Evolutionary conservation across 2,113 vertebrate species (phyloP), one percentile per base, ranked within the genome.

Genomic region (Dipodomys merriami): DNA sequence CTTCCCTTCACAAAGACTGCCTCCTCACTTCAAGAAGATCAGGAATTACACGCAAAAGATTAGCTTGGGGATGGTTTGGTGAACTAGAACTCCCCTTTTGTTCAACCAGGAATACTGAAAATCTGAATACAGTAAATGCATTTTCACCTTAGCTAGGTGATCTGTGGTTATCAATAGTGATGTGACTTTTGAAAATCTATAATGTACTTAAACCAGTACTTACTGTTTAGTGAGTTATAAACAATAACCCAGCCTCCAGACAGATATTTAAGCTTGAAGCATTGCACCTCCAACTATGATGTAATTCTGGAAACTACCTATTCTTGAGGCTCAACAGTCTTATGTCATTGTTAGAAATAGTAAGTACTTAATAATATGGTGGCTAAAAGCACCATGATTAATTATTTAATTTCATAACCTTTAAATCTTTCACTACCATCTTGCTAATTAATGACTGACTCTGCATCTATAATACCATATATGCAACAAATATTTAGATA

Each of bases 21-120:
- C 65, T 95, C 64, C 15, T 49, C 49, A 79, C 1, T 94, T 93
- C 69, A 85, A 78, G 69, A 92, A 79, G 53, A 90, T 92, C 65
- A 90, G 7, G 7, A 91, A 86, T 89, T 83, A 73, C 22, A 68
- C 71, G 6, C 20, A 76, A 22, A 67, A n/a, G 53, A 86, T 91
- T n/a, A 92, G 4, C 88, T n/a, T 85, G 25, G 4, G 29, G 7
- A 80, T 85, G 7, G 18, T 91, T 69, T 94, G 44, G 18, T 91
- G 23, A 91, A 69, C 62, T 71, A 83, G 67, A 92, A 39, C 9
- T 83, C 33, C 13, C 1, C 72, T 76, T 5, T 12, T 23, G 19
- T 64, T 83, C 9, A 86, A 44, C 5, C 3, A 73, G 2, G 3
- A 92, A 69, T 82, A 83, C 4, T 69, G n/a, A 84, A 78, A 57